A percentile compares a stretch with the other conserved stretches of the same genome.
Conservation (phyloP, 2,797 vertebrate species). For the Falco rusticolus region DNA sequence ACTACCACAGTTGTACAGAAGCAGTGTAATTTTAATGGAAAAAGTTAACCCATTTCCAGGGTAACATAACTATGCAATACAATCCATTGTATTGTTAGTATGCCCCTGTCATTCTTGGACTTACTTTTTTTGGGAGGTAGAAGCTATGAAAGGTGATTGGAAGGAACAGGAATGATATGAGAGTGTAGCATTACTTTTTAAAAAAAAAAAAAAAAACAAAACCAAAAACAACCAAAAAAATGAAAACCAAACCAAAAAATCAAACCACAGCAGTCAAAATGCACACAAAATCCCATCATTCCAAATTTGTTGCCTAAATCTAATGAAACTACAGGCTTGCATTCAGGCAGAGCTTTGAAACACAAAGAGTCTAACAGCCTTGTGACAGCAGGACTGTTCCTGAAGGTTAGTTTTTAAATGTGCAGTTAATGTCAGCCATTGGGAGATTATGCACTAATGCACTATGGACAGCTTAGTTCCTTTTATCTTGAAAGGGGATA, state of each 20-base stretch:
- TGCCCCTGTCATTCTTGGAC: neutral
- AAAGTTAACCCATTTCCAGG: neutral
- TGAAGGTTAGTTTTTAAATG: neutral
- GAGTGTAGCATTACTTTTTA: neutral
- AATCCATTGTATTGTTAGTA: rapidly evolving
- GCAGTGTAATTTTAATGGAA: neutral
- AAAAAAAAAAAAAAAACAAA: neutral
- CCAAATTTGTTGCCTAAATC: neutral
- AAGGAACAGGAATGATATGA: neutral
- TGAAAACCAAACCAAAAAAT: neutral
- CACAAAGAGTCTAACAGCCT: neutral
- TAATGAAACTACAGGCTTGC: neutral
- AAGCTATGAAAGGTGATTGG: neutral
- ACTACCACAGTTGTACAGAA: neutral
- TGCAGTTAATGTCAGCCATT: neutral
- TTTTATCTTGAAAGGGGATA: neutral
- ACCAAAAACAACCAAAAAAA: neutral
- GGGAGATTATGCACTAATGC: neutral
- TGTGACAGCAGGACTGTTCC: neutral
- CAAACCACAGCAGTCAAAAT: neutral
- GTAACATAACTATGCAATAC: neutral
- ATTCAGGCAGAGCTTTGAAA: neutral
- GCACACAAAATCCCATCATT: neutral
- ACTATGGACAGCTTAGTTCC: neutral
- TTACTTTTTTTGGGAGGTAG: neutral